phyloP scores from a whole-genome alignment of 92 coral and sea anemone genomes.

The Nematostella vectensis region DNA sequence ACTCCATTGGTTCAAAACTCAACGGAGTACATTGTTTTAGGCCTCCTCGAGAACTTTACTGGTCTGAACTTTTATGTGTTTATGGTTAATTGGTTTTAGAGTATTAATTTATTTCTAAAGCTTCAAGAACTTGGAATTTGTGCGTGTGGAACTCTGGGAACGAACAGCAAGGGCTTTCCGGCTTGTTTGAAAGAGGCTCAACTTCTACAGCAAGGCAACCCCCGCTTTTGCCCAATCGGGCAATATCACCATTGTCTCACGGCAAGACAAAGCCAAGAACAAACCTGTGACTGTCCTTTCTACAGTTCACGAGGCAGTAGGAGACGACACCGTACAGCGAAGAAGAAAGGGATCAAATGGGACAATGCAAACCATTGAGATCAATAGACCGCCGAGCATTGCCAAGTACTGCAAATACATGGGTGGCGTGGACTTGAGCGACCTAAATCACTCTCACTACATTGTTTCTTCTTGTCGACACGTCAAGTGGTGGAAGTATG shows the following conservation, averaged over 20 bases:
- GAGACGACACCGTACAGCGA: background rate
- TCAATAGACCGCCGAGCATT: background rate
- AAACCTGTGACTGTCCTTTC: conserved; percentile 3
- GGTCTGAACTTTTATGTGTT: conserved; percentile 17
- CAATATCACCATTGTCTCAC: background rate
- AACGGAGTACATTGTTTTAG: conserved; percentile 12
- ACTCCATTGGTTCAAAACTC: conserved; percentile 16
- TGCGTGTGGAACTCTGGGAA: conserved; percentile 35
- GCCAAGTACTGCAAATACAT: background rate
- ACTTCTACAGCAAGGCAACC: background rate
- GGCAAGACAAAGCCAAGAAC: conserved; percentile 6
- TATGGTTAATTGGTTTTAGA: conserved; percentile 36
- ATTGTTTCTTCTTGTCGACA: background rate
- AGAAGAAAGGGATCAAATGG: conserved; percentile 1
- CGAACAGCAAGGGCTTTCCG: conserved; percentile 35
- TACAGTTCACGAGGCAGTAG: background rate
- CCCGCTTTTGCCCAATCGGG: conserved; percentile 1
- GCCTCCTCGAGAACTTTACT: conserved; percentile 4
- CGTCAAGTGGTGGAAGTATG: background rate
- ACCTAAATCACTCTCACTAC: background rate
- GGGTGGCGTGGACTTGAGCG: too few relatives aligned
- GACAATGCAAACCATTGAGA: background rate
- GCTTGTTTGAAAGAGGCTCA: background rate
- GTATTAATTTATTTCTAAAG: conserved; percentile 29
- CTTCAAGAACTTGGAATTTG: conserved; percentile 12